These are phyloP conservation scores for Ormyrus rosae DNA, from an alignment of 2,888 invertebrate genomes.

Conservation along the genomic window DNA sequence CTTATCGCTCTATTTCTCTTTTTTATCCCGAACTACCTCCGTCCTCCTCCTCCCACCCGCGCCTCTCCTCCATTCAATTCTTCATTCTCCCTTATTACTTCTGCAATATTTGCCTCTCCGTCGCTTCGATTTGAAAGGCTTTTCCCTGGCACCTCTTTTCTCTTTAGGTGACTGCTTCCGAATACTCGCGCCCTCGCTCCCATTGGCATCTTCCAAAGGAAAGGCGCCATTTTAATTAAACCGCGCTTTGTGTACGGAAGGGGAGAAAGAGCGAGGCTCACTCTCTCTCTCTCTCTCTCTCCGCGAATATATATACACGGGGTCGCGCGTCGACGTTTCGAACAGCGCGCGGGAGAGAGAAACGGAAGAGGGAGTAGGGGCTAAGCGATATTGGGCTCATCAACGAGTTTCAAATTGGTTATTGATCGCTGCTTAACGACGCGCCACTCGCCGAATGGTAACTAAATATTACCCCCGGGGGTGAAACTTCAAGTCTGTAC, in stretches of 20 bases:
- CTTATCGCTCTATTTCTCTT: conserved; percentile 42
- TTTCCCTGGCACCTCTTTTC: neutral
- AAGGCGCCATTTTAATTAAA: conserved; percentile 61
- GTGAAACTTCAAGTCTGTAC: neutral
- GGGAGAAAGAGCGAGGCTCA: neutral
- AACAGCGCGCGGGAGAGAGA: neutral
- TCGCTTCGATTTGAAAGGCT: conserved; percentile 27
- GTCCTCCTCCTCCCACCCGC: conserved; percentile 5
- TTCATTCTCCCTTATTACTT: conserved; percentile 20
- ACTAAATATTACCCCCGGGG: conserved; percentile 38
- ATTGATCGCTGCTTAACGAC: conserved; percentile 61
- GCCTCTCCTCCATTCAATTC: conserved; percentile 14
- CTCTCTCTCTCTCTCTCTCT: too few species aligned
- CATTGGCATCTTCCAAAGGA: conserved; percentile 50
- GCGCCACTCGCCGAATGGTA: conserved; percentile 24
- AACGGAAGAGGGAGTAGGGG: neutral
- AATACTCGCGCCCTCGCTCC: conserved; percentile 44
- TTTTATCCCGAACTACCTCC: conserved; percentile 9
- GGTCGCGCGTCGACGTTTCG: too few species aligned
- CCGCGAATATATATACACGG: too few species aligned
- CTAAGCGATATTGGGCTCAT: conserved; percentile 60
- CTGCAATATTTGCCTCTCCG: conserved; percentile 29
- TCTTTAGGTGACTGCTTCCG: conserved; percentile 44
- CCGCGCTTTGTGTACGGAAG: conserved; percentile 57
- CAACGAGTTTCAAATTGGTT: conserved; percentile 65